A percentile compares a stretch with the other conserved stretches of the same genome.
These are phyloP conservation scores for Sepioteuthis lessoniana DNA, from an alignment of 2,888 invertebrate species.

Conservation along the genomic window DNA sequence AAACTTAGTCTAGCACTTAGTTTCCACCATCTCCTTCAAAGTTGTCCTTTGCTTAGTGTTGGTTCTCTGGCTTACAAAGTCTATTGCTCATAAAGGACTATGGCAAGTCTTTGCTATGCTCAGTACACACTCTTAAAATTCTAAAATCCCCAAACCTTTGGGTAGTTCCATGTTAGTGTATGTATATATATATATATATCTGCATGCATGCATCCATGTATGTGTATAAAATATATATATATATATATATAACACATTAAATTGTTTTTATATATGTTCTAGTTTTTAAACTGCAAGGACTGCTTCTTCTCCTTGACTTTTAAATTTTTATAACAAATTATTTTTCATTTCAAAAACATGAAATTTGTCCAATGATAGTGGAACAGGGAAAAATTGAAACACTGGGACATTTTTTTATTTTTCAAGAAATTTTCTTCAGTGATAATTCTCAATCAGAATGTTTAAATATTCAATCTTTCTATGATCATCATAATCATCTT, in stretches of 20 bases:
- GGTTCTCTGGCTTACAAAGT: neutral
- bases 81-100: neutral
- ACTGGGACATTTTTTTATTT: neutral
- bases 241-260: neutral
- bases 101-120: neutral
- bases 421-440: neutral
- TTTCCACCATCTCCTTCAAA: neutral
- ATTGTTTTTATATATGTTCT: slow-evolving; percentile 33
- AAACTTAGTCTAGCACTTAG: neutral
- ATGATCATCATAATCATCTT: neutral
- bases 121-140: neutral
- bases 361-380: neutral
- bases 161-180: neutral
- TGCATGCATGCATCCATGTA: neutral
- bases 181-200: neutral
- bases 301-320: neutral
- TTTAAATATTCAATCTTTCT: neutral
- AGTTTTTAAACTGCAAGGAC: neutral
- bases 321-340: neutral
- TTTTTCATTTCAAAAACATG: neutral
- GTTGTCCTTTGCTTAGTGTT: neutral
- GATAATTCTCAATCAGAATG: neutral
- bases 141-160: neutral
- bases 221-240: neutral
- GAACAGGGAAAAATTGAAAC: neutral